These are phyloP conservation scores for Semibalanus balanoides DNA, from an alignment of 1,140 invertebrate species.

Conservation along the genomic window DNA sequence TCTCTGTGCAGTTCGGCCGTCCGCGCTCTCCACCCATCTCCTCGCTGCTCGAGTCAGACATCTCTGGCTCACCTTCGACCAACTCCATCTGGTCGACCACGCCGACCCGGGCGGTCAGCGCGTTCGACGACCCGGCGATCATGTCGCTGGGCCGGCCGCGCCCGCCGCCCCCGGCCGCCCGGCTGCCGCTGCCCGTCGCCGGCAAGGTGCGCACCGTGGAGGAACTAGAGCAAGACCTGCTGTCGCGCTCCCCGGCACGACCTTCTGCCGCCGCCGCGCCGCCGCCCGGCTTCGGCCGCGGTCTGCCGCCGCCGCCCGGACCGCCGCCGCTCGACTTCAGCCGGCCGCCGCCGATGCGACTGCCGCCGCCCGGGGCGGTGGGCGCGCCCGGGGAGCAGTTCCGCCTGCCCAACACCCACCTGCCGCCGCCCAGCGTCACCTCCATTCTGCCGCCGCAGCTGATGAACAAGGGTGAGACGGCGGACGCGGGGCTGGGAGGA, in stretches of 20 bases:
- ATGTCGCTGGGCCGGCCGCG: neutral
- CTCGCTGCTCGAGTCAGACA: neutral
- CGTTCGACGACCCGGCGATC: neutral
- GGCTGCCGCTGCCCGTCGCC: neutral
- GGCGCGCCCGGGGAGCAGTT: neutral
- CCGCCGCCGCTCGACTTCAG: neutral
- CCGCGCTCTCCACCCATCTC: neutral
- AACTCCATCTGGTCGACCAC: slow-evolving; percentile 1
- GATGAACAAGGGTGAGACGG: neutral
- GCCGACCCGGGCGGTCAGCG: neutral
- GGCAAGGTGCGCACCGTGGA: neutral
- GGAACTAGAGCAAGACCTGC: neutral
- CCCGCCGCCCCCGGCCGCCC: too few relatives aligned
- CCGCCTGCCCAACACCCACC: neutral
- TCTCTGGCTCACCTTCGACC: neutral
- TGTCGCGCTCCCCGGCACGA: neutral
- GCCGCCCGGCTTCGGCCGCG: neutral
- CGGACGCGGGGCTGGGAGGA: too few relatives aligned
- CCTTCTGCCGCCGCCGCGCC: too few relatives aligned
- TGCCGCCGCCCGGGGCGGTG: too few relatives aligned
- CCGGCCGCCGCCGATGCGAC: neutral
- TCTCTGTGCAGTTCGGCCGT: neutral
- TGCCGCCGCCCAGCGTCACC: slow-evolving; percentile 1
- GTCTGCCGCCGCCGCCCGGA: neutral
- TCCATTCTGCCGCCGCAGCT: neutral